Base-by-base conservation (phyloP, 2,113 vertebrate genomes). In the Larimichthys polyactis region DNA sequence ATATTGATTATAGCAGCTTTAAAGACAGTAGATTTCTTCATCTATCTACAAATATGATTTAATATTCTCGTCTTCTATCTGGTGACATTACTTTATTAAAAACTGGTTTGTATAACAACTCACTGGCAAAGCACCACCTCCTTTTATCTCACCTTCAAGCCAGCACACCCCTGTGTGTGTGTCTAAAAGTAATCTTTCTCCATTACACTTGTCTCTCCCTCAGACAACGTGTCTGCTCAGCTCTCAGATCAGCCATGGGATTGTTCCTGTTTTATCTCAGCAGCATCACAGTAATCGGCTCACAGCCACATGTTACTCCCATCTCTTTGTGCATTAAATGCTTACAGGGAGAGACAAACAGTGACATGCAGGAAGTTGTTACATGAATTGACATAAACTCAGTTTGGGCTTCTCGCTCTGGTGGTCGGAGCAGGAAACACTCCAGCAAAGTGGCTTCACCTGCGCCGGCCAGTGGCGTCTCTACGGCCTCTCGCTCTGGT, bases 91-190 rank as follows among this genome's bases (percentile, higher is more conserved):
- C 36, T 43, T 43, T 12, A 63, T 79, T 32, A 16, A 32, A 40
- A 83, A 66, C 75, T 22, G 78, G 71, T 79, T 76, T 87, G 81
- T 64, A 49, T 68, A 40, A 66, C 49, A 84, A 85, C 68, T 19
- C 55, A 57, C 62, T 4, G 36, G 52, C 63, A 57, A 55, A 66
- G 66, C 16, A 4, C 16, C 67, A 58, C 54, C 32, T 60, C 44
- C 46, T 24, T 36, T 51, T 24, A 63, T 65, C 32, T 20, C 36
- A n/a, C 36, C 17, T 43, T 54, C 16, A 48, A 51, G 15, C 43
- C 24, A 51, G 4, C 54, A 27, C 55, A 59, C 64, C 43, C 40
- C 52, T 57, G 24, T 17, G 20, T 43, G 20, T 65, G 43, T 48
- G 64, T 48, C 58, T 32, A 32, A 36, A 60, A 60, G 49, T 22